These are phyloP conservation scores for Myotis pilosus DNA, from an alignment of 2,797 vertebrate species.

Conservation along the genomic window DNA sequence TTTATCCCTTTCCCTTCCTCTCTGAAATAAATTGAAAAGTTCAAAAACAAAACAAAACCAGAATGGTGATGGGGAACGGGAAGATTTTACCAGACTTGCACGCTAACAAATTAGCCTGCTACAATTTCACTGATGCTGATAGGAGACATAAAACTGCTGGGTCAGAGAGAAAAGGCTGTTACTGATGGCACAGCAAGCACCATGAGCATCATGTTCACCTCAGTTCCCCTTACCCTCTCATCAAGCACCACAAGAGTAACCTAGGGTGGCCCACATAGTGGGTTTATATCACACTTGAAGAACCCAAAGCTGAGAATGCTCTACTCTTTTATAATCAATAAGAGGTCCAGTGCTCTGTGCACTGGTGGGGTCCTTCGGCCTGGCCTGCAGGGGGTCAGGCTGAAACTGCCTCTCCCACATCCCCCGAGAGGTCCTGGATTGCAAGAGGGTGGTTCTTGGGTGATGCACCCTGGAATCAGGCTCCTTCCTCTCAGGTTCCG, in stretches of 20 bases:
- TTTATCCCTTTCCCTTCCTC: no score
- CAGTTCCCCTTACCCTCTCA: not conserved
- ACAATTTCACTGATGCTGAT: not conserved
- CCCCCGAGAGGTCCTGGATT: no score
- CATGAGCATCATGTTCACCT: not conserved
- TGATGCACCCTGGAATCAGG: no score
- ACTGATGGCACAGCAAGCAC: not conserved
- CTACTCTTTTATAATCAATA: not conserved
- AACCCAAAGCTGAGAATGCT: not conserved
- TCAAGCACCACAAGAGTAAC: not conserved
- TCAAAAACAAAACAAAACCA: not conserved
- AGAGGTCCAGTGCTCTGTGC: not conserved
- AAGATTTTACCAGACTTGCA: not conserved
- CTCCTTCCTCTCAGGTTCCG: no score
- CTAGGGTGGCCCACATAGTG: not conserved
- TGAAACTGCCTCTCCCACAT: no score
- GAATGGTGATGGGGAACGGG: not conserved
- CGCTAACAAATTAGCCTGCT: not conserved
- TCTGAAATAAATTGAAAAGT: no score
- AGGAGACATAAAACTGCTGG: not conserved
- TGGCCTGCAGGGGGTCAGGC: no score
- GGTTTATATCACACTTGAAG: not conserved
- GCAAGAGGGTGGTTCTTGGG: no score
- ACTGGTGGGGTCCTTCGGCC: no score
- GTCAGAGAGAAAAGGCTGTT: not conserved